Evolutionary conservation across 2,888 invertebrate genomes (phyloP), one percentile per base, ranked within the genome.

Genomic region (Actias luna): DNA sequence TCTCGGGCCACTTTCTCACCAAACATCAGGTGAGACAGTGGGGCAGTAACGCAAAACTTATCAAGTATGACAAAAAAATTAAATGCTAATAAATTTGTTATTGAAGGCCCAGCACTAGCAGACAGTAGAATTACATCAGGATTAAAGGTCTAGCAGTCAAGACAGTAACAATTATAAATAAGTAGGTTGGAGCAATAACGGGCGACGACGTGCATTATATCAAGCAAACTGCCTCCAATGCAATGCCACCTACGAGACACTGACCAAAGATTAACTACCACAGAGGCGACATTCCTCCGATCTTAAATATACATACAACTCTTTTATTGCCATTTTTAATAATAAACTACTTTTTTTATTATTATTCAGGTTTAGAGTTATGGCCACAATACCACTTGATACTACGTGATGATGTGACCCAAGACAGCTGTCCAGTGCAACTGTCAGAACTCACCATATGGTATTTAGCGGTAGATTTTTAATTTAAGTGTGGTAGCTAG

Each of bases 161-260:
- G 79, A 78, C 77, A 78, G 83, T 80, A 88, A 90, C 91, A 90
- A 91, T 91, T 90, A 90, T 89, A 89, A 90, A 82, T 87, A 90
- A 90, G 90, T 91, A 89, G 89, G 91, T 89, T 90, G 89, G 75
- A 84, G 89, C 88, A 86, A 89, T 89, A 90, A 89, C 88, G 86
- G 84, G 71, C 84, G 80, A 82, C 87, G 89, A 89, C 88, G 86
- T 88, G 86, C 89, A 85, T 85, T 92, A 88, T 87, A 85, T 92
- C 91, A 92, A 85, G 86, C 87, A 89, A 90, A 92, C 89, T 85
- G 91, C 87, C 89, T 83, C 81, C 87, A 81, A 88, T 88, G 89
- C 88, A 80, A 79, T 79, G 84, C 89, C 85, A 89, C 90, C 89
- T 89, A 88, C 80, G 85, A 89, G 83, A 85, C 83, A 80, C 76